Evolutionary conservation across 1,140 invertebrate genomes (phyloP).

Genomic region (Tetramorium alpestre): DNA sequence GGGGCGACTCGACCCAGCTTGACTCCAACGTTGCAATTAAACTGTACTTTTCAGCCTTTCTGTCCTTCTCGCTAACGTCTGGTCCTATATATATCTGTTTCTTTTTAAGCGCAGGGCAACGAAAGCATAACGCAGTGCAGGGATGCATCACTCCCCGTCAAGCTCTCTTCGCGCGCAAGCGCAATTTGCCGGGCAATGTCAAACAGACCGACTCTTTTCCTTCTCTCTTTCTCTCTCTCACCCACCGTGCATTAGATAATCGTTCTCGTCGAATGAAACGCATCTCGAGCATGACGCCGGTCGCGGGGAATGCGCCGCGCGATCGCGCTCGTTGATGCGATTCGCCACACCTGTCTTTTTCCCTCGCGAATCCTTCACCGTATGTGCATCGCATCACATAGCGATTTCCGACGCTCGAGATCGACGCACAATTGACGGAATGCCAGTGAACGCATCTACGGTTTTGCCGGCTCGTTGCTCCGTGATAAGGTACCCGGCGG

Average conservation of each 20-base stretch:
- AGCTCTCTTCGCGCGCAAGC: conserved; percentile 4
- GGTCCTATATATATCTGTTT: background rate
- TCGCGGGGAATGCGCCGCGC: background rate
- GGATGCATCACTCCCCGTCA: background rate
- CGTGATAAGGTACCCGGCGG: background rate
- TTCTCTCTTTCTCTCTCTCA: background rate
- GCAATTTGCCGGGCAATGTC: background rate
- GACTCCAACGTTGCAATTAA: background rate
- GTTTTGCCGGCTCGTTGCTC: background rate
- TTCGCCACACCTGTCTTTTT: background rate
- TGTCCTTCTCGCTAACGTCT: background rate
- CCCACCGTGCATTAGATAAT: background rate
- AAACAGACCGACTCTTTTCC: background rate
- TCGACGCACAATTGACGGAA: background rate
- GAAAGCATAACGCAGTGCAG: background rate
- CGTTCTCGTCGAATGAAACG: background rate
- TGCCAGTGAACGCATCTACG: background rate
- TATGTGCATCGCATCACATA: background rate
- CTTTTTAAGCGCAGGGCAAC: background rate
- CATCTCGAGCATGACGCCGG: conserved; percentile 14
- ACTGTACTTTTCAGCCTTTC: background rate
- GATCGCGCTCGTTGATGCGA: background rate
- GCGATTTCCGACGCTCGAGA: background rate
- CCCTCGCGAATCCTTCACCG: background rate
- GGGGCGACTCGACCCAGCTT: background rate